Percentiles rank a stretch among this genome's conserved stretches.
phyloP scores from a whole-genome alignment of 2,888 invertebrate genomes.

The Apamea epomidion region DNA sequence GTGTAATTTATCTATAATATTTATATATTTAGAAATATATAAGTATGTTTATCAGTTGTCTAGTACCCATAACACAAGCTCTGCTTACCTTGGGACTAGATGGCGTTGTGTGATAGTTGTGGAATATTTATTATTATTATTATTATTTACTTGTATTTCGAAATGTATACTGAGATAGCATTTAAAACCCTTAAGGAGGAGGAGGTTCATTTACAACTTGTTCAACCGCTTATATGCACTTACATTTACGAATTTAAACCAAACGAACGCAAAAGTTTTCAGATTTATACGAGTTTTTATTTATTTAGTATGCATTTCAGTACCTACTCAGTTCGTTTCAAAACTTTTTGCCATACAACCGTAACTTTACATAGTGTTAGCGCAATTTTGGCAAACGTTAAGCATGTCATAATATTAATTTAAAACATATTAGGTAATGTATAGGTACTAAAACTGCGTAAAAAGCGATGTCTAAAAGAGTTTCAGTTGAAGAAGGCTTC shows the following conservation, averaged over 20 bases:
- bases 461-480: constrained; percentile 12
- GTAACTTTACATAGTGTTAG: background rate
- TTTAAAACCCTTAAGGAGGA: constrained; percentile 14
- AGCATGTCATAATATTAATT: constrained; percentile 1
- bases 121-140: too few relatives aligned
- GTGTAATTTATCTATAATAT: too few relatives aligned
- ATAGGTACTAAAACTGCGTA: constrained; percentile 3
- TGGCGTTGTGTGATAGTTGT: too few relatives aligned
- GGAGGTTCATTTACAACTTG: constrained; percentile 22
- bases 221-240: constrained; percentile 22
- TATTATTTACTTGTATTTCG: background rate
- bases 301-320: constrained; percentile 46
- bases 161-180: constrained; percentile 7
- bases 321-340: constrained; percentile 17
- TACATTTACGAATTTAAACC: constrained; percentile 25
- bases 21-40: too few relatives aligned
- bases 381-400: constrained; percentile 22
- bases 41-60: too few relatives aligned
- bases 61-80: too few relatives aligned
- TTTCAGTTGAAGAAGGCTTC: constrained; percentile 5
- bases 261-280: constrained; percentile 37
- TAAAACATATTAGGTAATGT: background rate
- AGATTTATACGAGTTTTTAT: constrained; percentile 59
- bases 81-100: too few relatives aligned
- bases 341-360: constrained; percentile 28